Base-by-base conservation (phyloP, 2,888 invertebrate species). In the Drosophila prolongata region DNA sequence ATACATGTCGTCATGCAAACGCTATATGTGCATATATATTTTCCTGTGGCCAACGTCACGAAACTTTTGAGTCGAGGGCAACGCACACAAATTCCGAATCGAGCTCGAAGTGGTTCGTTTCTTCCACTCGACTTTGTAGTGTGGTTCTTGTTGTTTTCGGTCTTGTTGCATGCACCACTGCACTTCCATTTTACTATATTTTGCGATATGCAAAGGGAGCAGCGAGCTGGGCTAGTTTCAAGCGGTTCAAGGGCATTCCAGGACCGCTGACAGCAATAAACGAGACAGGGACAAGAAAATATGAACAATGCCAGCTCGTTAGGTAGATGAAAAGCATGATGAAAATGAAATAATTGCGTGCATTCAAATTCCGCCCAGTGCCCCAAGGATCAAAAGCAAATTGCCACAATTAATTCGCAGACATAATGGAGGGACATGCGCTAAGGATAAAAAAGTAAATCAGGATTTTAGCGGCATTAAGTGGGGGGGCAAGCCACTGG, bases 81-180 rank as follows among this genome's bases (percentile, higher is more conserved):
- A 70, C 59, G 38, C 59, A 52, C 50, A 66, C 47, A 46, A 42
- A 47, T 14, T 66, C 11, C 42, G 58, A 70, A 70, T 59, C 53
- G 59, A 50, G 71, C 71, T 52, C 68, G 69, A 68, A 68, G 54
- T 61, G 72, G 16, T 37, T 52, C 50, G 49, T 57, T 56, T 52
- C 69, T 37, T 35, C 57, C 69, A 44, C 67, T 71, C 53, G 56
- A 66, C 60, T 58, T 66, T 64, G 24, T n/a, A n/a, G 47, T 58
- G 65, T 47, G 47, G 59, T 65, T 54, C 24, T 54, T 49, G 60
- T 76, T 66, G 66, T 47, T 46, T 54, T 67, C 40, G 77, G 68
- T 69, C 72, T 65, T 78, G 76, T 64, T 88, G 65, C 70, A 77
- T 88, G 87, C 83, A 76, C 75, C 87, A 64, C 76, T 84, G 88